A percentile compares a stretch with the other conserved stretches of the same genome.
These are phyloP conservation scores for Anneissia japonica DNA, from an alignment of 35 echinoderm and acorn worm genomes.

Conservation along the genomic window DNA sequence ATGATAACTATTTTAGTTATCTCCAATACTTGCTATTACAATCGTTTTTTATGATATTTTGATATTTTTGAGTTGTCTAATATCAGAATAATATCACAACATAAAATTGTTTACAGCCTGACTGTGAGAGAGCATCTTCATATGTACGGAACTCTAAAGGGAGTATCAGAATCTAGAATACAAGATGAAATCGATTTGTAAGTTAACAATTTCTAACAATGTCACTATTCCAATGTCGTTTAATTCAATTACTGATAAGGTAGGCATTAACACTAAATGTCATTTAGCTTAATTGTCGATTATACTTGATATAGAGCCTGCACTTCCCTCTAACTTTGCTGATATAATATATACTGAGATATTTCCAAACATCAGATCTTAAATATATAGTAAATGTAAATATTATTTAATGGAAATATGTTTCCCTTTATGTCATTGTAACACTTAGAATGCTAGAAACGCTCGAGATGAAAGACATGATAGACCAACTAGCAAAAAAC, in stretches of 20 bases:
- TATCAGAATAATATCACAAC: too few species aligned
- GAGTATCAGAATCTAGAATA: conserved; percentile 13
- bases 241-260: too few species aligned
- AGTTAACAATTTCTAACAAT: conserved; percentile 12
- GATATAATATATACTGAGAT: too few species aligned
- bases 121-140: conserved; percentile 36
- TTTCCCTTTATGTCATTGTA: background rate
- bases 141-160: conserved; percentile 48
- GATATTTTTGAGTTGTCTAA: too few species aligned
- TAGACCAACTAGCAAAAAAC: conserved; percentile 31
- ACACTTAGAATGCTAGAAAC: conserved; percentile 48
- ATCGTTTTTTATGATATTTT: too few species aligned
- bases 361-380: too few species aligned
- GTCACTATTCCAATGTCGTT: background rate
- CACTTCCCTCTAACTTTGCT: too few species aligned
- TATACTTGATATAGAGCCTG: too few species aligned
- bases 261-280: too few species aligned
- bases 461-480: conserved; percentile 47
- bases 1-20: too few species aligned
- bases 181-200: conserved; percentile 18
- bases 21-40: too few species aligned
- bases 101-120: conserved; percentile 23
- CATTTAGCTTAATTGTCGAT: too few species aligned
- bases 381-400: background rate
- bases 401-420: background rate